Percentiles rank a stretch among this genome's conserved stretches.
Conservation (phyloP, 2,888 invertebrate genomes). For the Philopedon plagiatum region DNA sequence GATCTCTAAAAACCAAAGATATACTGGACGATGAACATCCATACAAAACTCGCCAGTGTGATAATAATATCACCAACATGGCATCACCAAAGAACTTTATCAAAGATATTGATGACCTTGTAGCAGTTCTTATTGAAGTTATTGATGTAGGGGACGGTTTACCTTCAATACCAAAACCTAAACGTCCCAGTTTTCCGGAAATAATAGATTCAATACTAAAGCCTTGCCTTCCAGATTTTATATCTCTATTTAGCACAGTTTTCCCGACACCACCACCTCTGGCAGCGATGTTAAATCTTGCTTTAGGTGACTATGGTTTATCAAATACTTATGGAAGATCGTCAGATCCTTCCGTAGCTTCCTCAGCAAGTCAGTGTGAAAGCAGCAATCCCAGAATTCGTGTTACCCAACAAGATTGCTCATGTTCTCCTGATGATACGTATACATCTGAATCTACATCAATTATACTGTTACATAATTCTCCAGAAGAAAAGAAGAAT, state of each 20-base stretch:
- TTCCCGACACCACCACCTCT: neutral
- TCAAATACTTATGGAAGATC: neutral
- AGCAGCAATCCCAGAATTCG: neutral
- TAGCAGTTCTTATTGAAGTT: conserved; percentile 7
- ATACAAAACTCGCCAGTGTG: neutral
- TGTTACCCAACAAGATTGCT: neutral
- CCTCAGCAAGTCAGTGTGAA: neutral
- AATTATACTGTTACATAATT: neutral
- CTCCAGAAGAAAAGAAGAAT: neutral
- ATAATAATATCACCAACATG: neutral
- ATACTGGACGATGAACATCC: neutral
- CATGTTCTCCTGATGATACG: neutral
- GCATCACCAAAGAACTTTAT: neutral
- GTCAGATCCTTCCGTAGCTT: neutral
- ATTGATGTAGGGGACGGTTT: neutral
- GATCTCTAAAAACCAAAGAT: neutral
- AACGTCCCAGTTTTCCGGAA: too few species aligned
- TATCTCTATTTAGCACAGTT: neutral
- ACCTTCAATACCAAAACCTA: neutral
- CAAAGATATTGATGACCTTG: conserved; percentile 28
- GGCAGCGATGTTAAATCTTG: neutral
- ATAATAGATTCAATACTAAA: neutral
- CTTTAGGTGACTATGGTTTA: neutral
- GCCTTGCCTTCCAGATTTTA: neutral
- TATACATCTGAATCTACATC: neutral